These are phyloP conservation scores for Balaeniceps rex DNA, from an alignment of 2,113 vertebrate genomes.

Conservation along the genomic window DNA sequence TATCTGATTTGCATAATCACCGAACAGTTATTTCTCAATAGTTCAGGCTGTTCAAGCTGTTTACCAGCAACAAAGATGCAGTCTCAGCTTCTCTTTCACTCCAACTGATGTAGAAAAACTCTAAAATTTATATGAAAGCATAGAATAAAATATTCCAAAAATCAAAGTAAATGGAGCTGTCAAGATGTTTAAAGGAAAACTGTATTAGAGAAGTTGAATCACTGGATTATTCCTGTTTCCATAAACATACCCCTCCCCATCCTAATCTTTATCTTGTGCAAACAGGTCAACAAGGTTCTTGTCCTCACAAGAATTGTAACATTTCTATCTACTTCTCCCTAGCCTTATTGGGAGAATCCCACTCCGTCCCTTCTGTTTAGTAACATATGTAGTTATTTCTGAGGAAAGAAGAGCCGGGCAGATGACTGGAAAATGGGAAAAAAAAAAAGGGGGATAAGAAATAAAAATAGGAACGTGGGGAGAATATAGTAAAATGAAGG, in stretches of 20 bases:
- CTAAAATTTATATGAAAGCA: slow-evolving; percentile 29
- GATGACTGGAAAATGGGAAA: neutral
- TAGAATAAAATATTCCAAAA: slow-evolving; percentile 43
- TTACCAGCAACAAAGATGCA: slow-evolving; percentile 61
- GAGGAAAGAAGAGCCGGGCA: neutral
- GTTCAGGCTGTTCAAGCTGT: slow-evolving; percentile 38
- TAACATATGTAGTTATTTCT: neutral
- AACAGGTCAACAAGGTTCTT: slow-evolving; percentile 41
- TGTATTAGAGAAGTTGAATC: neutral
- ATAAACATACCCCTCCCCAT: neutral
- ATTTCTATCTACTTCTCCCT: neutral
- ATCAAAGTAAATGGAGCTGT: slow-evolving; percentile 40
- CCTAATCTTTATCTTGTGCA: slow-evolving; percentile 39
- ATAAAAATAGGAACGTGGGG: neutral
- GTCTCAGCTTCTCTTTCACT: slow-evolving; percentile 53
- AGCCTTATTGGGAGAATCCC: neutral
- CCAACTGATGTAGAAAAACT: slow-evolving; percentile 11
- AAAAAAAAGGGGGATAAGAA: neutral
- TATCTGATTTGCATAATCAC: slow-evolving; percentile 67
- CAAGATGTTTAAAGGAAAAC: neutral
- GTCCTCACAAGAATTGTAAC: neutral
- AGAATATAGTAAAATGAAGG: neutral
- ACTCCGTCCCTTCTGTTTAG: neutral
- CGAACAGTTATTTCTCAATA: slow-evolving; percentile 37
- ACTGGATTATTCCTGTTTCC: slow-evolving; percentile 23